phyloP scores from a whole-genome alignment of 2,113 vertebrate species.

The Forbesichthys papilliferus region DNA sequence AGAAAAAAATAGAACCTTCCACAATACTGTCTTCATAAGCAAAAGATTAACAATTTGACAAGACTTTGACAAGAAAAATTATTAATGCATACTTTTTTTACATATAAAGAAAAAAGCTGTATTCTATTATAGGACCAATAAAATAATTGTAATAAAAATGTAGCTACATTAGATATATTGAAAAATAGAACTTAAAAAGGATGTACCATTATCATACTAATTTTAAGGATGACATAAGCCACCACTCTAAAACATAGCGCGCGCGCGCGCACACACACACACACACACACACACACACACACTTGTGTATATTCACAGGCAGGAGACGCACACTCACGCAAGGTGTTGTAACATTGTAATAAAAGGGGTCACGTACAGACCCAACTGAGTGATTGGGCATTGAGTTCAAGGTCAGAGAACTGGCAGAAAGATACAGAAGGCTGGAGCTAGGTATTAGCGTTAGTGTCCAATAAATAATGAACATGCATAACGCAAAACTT shows the following conservation, averaged over 20 bases:
- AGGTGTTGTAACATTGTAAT: conserved; percentile 21
- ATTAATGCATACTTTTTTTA: conserved; percentile 30
- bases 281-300: conserved; percentile 23
- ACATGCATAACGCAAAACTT: too few species aligned
- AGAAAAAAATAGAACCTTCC: conserved; percentile 26
- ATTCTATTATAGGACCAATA: conserved; percentile 46
- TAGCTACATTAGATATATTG: conserved; percentile 43
- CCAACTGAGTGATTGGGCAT: conserved; percentile 42
- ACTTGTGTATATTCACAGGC: neutral
- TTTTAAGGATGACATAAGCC: conserved; percentile 15
- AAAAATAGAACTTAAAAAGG: conserved; percentile 30
- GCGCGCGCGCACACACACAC: neutral
- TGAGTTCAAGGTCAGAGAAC: neutral
- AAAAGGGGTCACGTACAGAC: conserved; percentile 38
- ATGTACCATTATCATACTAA: conserved; percentile 17
- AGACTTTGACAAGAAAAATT: conserved; percentile 22
- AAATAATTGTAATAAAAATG: conserved; percentile 50
- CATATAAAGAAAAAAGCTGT: conserved; percentile 44
- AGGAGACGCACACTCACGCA: conserved; percentile 13
- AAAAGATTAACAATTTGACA: conserved; percentile 33
- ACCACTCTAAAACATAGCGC: conserved; percentile 22
- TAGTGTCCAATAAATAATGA: too few species aligned
- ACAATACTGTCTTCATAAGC: conserved; percentile 45
- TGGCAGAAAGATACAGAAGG: neutral
- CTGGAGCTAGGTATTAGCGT: neutral